Conservation (phyloP, 2,113 vertebrate species). For the Nettapus auritus region DNA sequence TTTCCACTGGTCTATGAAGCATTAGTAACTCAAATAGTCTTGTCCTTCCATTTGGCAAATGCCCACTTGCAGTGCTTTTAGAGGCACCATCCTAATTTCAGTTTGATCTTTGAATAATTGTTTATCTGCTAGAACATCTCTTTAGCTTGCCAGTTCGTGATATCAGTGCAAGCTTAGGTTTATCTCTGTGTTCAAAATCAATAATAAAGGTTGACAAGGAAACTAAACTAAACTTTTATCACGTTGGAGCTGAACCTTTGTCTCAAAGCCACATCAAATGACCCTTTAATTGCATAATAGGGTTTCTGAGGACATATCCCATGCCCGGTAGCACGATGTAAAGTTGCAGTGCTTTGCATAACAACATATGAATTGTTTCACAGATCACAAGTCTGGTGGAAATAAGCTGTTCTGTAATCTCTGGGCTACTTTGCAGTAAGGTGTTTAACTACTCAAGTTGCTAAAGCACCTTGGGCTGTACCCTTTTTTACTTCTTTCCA, state of each 20-base stretch:
- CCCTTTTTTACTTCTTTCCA: background rate
- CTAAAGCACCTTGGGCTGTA: background rate
- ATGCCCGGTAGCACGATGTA: background rate
- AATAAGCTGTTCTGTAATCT: constrained; percentile 9
- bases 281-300: constrained; percentile 25
- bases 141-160: background rate
- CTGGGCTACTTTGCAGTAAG: background rate
- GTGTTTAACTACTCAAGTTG: background rate
- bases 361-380: background rate
- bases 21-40: constrained; percentile 24
- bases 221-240: background rate
- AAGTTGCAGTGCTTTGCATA: constrained; percentile 25
- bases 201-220: background rate
- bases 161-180: background rate
- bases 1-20: background rate
- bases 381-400: background rate
- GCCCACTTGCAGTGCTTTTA: background rate
- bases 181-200: background rate
- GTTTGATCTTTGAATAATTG: background rate
- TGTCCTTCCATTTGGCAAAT: constrained; percentile 5
- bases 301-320: constrained; percentile 20
- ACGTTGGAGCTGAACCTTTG: background rate
- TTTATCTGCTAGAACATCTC: background rate
- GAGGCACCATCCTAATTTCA: background rate
- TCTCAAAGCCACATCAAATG: constrained; percentile 33